Conservation (phyloP, 2,888 invertebrate genomes). For the Conistra vaccinii region DNA sequence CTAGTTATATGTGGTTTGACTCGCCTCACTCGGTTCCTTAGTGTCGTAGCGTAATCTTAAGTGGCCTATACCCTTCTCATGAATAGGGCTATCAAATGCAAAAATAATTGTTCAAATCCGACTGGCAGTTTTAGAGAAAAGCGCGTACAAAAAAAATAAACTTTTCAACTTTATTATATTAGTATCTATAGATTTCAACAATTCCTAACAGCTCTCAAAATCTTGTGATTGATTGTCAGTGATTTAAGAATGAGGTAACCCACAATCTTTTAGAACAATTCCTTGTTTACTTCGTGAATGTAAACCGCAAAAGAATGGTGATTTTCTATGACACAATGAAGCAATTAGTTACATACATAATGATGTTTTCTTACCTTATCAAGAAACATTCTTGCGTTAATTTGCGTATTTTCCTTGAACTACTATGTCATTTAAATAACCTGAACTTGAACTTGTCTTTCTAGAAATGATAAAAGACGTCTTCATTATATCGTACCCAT, state of each 20-base stretch:
- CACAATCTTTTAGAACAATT: neutral
- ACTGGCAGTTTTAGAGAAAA: too few species aligned
- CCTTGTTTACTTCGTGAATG: slow-evolving; percentile 1
- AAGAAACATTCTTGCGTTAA: slow-evolving; percentile 17
- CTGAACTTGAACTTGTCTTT: slow-evolving; percentile 15
- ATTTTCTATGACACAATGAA: slow-evolving; percentile 33
- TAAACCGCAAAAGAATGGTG: slow-evolving; percentile 43
- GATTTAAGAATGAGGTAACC: slow-evolving; percentile 23
- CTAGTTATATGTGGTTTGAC: neutral
- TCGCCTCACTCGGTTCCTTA: neutral
- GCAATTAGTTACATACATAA: slow-evolving; percentile 13
- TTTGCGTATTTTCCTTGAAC: slow-evolving; percentile 48
- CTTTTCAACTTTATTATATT: too few species aligned
- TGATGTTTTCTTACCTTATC: slow-evolving; percentile 14
- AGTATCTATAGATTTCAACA: neutral
- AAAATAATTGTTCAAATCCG: too few species aligned
- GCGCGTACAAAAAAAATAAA: too few species aligned
- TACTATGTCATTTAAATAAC: slow-evolving; percentile 3
- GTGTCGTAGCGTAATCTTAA: neutral
- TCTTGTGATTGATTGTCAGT: too few species aligned
- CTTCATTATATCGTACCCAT: too few species aligned
- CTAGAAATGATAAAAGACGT: neutral
- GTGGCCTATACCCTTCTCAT: neutral
- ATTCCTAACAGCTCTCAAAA: neutral
- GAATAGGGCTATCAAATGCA: neutral